phyloP scores from a whole-genome alignment of 2,797 vertebrate genomes.

The Myotis findleyi region DNA sequence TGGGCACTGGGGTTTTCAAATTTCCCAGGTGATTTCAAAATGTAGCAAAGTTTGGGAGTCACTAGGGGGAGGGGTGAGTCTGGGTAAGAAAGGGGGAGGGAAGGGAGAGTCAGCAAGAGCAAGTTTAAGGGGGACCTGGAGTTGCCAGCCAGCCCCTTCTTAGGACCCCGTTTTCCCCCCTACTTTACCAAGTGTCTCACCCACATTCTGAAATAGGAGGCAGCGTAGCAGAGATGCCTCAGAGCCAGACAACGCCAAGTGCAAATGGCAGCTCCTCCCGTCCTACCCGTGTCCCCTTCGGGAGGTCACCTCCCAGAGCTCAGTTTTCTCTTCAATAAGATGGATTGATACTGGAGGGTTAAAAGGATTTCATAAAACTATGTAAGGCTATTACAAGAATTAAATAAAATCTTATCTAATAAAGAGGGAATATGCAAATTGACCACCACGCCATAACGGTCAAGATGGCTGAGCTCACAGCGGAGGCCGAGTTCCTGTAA shows the following conservation, averaged over 20 bases:
- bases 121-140: neutral
- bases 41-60: neutral
- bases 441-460: no score
- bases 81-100: neutral
- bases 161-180: neutral
- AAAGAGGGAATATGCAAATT: no score
- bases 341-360: neutral
- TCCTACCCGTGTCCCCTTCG: neutral
- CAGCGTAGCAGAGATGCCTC: neutral
- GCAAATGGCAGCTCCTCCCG: accelerated
- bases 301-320: neutral
- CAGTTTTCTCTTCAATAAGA: neutral
- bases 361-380: neutral
- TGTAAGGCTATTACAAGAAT: neutral
- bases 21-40: neutral
- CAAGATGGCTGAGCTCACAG: no score
- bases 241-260: neutral
- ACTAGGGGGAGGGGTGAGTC: no score
- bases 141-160: neutral
- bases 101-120: neutral
- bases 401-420: neutral
- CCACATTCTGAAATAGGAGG: neutral
- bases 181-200: neutral
- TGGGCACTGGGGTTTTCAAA: neutral
- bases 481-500: no score